Conservation (phyloP, 2,113 vertebrate species). For the Probosciger aterrimus region DNA sequence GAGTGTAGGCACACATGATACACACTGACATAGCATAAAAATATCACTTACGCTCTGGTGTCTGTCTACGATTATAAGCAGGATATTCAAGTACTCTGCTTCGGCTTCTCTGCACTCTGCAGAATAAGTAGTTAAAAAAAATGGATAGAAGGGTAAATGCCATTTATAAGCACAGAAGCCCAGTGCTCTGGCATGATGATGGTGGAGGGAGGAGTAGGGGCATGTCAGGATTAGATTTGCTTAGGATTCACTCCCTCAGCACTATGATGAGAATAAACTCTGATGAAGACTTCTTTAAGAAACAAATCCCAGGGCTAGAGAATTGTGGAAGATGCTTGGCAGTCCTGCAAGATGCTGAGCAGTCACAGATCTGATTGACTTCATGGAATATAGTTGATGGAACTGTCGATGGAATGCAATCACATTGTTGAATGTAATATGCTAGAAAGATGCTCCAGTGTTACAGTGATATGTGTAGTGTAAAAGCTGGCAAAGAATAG, state of each 20-base stretch:
- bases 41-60: background rate
- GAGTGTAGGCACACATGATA: background rate
- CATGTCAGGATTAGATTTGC: background rate
- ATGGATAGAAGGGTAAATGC: background rate
- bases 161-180: background rate
- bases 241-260: background rate
- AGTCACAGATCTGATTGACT: background rate
- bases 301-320: background rate
- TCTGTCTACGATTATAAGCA: background rate
- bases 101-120: background rate
- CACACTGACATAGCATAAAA: background rate
- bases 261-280: background rate
- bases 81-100: conserved; percentile 57
- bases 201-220: background rate
- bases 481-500: background rate
- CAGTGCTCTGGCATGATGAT: background rate
- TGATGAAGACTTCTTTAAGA: background rate
- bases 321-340: background rate
- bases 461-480: background rate
- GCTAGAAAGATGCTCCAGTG: background rate
- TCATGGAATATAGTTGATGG: background rate
- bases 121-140: background rate
- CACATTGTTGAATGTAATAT: background rate
- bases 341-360: background rate
- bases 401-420: background rate